A percentile compares a stretch with the other conserved stretches of the same genome.
phyloP scores from a whole-genome alignment of 1,140 invertebrate species.

The Aphelenchoides fujianensis region DNA sequence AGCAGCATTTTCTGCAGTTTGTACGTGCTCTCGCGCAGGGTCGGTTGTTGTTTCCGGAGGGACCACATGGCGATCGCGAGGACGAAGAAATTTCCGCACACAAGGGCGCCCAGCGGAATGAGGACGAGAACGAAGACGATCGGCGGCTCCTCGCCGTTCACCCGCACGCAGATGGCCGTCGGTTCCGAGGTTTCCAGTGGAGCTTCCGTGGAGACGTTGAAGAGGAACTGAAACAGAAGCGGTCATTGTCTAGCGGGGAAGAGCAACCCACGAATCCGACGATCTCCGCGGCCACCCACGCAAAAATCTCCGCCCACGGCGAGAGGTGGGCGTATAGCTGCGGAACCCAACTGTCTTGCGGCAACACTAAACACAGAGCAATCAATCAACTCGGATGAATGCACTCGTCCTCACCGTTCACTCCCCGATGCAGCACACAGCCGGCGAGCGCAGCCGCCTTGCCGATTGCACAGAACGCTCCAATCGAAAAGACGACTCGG shows the following conservation, averaged over 20 bases:
- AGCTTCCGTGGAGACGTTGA: not conserved
- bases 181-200: not conserved
- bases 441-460: not conserved
- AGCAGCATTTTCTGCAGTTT: not conserved
- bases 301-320: not conserved
- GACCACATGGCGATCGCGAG: not conserved
- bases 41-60: not conserved
- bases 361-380: too few species aligned
- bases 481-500: not conserved
- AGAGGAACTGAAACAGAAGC: not conserved
- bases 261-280: not conserved
- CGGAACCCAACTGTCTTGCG: not conserved
- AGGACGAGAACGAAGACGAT: not conserved
- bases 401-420: too few species aligned
- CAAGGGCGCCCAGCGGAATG: not conserved
- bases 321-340: not conserved
- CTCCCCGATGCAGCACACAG: not conserved
- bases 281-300: not conserved
- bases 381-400: too few species aligned
- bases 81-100: not conserved
- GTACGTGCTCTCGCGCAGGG: not conserved
- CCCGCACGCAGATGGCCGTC: not conserved
- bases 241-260: too few species aligned
- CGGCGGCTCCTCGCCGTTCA: not conserved
- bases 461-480: not conserved